Percentiles rank a stretch among this genome's conserved stretches.
These are phyloP conservation scores for Amphipyra tragopoginis DNA, from an alignment of 2,888 invertebrate species.

Conservation along the genomic window DNA sequence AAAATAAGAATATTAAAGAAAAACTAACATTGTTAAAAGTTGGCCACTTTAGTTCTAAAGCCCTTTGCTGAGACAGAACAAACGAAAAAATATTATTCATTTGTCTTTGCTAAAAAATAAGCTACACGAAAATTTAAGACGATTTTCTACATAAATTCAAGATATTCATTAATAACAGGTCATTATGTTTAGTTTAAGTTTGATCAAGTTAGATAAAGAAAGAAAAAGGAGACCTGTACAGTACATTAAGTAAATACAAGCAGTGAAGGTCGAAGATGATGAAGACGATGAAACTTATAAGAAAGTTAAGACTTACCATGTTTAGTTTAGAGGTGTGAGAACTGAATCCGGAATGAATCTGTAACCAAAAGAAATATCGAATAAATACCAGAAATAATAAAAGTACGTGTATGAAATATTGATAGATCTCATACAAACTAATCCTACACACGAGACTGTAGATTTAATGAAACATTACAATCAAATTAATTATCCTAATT, in stretches of 20 bases:
- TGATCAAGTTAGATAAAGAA: neutral
- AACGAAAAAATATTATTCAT: neutral
- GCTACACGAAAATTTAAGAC: constrained; percentile 5
- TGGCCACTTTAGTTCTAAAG: constrained; percentile 12
- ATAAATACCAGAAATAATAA: constrained; percentile 29
- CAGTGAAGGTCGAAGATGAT: too few species aligned
- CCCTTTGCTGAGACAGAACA: neutral
- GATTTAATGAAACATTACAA: constrained; percentile 21
- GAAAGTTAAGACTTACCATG: constrained; percentile 58
- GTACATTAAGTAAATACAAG: too few species aligned
- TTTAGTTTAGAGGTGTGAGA: constrained; percentile 45
- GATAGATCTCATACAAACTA: constrained; percentile 1
- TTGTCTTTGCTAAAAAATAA: neutral
- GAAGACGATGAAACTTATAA: neutral
- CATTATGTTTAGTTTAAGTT: neutral
- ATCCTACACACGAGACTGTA: constrained; percentile 2
- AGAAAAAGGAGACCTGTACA: too few species aligned
- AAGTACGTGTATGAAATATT: constrained; percentile 7
- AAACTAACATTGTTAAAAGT: constrained; percentile 23
- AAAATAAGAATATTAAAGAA: constrained; percentile 4
- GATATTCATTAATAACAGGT: neutral
- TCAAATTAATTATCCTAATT: constrained; percentile 30
- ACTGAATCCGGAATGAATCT: constrained; percentile 52
- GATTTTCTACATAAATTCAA: neutral
- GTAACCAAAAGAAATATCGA: constrained; percentile 53